Evolutionary conservation across 2,113 vertebrate species (phyloP).

Genomic region (Mesitornis unicolor): DNA sequence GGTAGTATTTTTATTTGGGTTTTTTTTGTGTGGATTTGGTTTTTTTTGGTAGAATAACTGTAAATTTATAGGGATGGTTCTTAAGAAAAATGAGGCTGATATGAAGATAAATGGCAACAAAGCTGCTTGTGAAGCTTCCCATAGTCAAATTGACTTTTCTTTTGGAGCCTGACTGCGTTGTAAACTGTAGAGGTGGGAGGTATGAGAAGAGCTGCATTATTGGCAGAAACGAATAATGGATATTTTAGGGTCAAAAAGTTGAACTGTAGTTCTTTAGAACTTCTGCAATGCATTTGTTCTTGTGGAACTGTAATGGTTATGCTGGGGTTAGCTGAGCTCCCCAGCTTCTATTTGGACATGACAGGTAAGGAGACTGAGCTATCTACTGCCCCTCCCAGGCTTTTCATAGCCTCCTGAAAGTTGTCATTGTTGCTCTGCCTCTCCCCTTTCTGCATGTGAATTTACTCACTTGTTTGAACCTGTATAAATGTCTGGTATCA

Average conservation of each 20-base stretch:
- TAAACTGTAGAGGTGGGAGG: background rate
- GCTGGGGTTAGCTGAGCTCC: background rate
- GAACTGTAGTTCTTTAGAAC: background rate
- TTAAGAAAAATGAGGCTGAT: background rate
- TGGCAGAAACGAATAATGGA: background rate
- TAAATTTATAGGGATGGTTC: background rate
- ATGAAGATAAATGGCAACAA: background rate
- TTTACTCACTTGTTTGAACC: background rate
- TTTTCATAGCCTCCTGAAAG: background rate
- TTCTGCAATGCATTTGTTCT: background rate
- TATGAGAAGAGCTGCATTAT: accelerated
- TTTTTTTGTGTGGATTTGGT: background rate
- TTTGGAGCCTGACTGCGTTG: background rate
- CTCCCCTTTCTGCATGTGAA: background rate
- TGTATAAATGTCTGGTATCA: background rate
- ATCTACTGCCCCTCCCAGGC: background rate
- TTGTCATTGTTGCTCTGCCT: background rate
- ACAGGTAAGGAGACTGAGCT: too few species aligned
- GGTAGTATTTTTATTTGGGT: accelerated
- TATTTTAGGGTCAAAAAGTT: background rate
- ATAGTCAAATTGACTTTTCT: background rate
- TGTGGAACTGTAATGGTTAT: background rate
- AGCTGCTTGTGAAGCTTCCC: background rate
- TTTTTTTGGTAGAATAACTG: background rate
- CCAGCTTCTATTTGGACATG: background rate